phyloP scores from a whole-genome alignment of 2,888 invertebrate genomes.

The Dicranocentrus wangi region DNA sequence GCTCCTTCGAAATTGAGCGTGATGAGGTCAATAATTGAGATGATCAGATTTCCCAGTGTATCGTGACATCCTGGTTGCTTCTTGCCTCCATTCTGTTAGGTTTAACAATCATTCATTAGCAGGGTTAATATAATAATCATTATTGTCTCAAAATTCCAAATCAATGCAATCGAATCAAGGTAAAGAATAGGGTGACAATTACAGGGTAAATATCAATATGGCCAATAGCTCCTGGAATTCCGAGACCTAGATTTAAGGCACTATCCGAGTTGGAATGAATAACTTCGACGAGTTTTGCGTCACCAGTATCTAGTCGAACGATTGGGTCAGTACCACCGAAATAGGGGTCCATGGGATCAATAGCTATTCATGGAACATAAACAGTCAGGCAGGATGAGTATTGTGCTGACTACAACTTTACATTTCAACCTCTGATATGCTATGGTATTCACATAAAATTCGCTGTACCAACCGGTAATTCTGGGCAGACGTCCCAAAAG shows the following conservation, averaged over 20 bases:
- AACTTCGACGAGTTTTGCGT: conserved; percentile 80
- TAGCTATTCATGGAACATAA: conserved; percentile 76
- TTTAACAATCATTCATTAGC: too few species aligned
- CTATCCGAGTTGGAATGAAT: conserved; percentile 79
- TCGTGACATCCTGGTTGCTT: conserved; percentile 75
- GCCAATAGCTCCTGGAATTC: conserved; percentile 72
- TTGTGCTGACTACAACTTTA: too few species aligned
- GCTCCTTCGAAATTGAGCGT: conserved; percentile 69
- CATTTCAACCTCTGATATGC: background rate
- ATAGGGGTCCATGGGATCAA: conserved; percentile 82
- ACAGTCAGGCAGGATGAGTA: too few species aligned
- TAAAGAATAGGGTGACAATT: conserved; percentile 12
- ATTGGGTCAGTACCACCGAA: conserved; percentile 76
- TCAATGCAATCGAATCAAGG: too few species aligned
- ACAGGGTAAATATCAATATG: conserved; percentile 75
- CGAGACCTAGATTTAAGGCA: conserved; percentile 66
- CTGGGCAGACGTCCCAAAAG: conserved; percentile 70
- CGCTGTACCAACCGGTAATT: conserved; percentile 72
- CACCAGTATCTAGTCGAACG: conserved; percentile 78
- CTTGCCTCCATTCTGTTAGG: conserved; percentile 50
- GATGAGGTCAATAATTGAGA: conserved; percentile 69
- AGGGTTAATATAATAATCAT: too few species aligned
- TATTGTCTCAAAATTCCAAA: background rate
- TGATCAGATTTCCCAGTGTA: conserved; percentile 67
- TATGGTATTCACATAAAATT: background rate